A percentile compares a stretch with the other conserved stretches of the same genome.
These are phyloP conservation scores for Drepana falcataria DNA, from an alignment of 2,888 invertebrate species.

Conservation along the genomic window DNA sequence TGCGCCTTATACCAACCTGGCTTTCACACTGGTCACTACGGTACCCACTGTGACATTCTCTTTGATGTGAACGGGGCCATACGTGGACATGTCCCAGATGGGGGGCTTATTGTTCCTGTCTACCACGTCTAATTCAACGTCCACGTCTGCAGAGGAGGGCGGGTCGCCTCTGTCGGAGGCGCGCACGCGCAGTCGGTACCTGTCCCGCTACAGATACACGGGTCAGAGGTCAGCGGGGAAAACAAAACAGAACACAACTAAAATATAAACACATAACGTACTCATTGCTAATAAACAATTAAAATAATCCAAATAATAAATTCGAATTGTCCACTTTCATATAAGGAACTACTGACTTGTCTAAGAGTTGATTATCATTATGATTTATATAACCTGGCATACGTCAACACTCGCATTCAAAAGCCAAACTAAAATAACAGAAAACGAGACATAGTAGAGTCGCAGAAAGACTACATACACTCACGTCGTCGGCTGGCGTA, in stretches of 20 bases:
- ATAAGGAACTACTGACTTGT: slow-evolving; percentile 27
- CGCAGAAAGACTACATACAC: slow-evolving; percentile 46
- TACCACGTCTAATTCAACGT: slow-evolving; percentile 98
- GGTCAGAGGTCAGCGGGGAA: slow-evolving; percentile 84
- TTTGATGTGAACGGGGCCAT: slow-evolving; percentile 98
- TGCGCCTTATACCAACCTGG: slow-evolving; percentile 92
- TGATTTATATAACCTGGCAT: slow-evolving; percentile 35
- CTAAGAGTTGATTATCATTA: slow-evolving; percentile 16
- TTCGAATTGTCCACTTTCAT: slow-evolving; percentile 57
- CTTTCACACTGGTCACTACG: slow-evolving; percentile 98
- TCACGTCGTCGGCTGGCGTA: slow-evolving; percentile 55
- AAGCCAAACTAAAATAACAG: slow-evolving; percentile 70
- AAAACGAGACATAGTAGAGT: slow-evolving; percentile 43
- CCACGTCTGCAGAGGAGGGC: slow-evolving; percentile 96
- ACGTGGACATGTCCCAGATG: slow-evolving; percentile 96
- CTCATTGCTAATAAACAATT: slow-evolving; percentile 71
- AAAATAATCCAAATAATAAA: slow-evolving; percentile 64
- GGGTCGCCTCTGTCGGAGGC: slow-evolving; percentile 97
- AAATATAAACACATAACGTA: slow-evolving; percentile 75
- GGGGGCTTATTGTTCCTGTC: slow-evolving; percentile 99
- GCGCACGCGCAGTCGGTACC: slow-evolving; percentile 96
- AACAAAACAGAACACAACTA: slow-evolving; percentile 80
- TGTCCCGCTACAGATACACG: slow-evolving; percentile 94
- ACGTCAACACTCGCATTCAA: slow-evolving; percentile 60
- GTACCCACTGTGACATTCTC: slow-evolving; percentile 99